These are phyloP conservation scores for Stylophora pistillata DNA, from an alignment of 64 coral and sea anemone species.

Conservation along the genomic window DNA sequence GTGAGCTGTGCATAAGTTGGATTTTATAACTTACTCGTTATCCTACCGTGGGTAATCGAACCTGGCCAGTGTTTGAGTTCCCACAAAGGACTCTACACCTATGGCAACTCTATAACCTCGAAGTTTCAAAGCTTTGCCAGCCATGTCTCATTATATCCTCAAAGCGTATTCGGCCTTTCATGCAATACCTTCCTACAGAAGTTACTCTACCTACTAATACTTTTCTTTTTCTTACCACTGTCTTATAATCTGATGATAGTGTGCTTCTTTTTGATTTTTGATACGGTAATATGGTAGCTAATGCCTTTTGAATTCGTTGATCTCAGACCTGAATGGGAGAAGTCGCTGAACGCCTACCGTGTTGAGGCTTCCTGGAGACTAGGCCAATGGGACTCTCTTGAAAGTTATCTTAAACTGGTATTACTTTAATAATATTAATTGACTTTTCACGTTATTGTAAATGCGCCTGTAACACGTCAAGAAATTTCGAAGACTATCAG, in stretches of 20 bases:
- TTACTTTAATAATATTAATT: neutral
- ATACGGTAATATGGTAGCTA: neutral
- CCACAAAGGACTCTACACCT: no score
- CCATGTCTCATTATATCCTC: no score
- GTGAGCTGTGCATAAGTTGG: neutral
- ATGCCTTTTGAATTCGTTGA: neutral
- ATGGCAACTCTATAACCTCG: no score
- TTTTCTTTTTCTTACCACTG: no score
- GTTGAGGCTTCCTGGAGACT: conserved; percentile 93
- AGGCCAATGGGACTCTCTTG: conserved; percentile 91
- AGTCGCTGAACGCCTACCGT: conserved; percentile 83
- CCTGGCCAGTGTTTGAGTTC: no score
- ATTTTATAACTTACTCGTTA: neutral
- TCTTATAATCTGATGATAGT: no score
- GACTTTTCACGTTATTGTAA: neutral
- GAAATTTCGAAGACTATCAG: neutral
- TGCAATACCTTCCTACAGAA: no score
- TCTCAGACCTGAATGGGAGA: conserved; percentile 79
- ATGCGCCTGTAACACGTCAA: neutral
- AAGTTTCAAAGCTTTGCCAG: no score
- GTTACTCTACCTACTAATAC: no score
- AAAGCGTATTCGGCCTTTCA: no score
- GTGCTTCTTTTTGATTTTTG: neutral
- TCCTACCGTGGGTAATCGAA: no score
- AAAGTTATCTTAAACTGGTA: conserved; percentile 82